These are phyloP conservation scores for Garrulus glandarius DNA, from an alignment of 2,797 vertebrate species.

Conservation along the genomic window DNA sequence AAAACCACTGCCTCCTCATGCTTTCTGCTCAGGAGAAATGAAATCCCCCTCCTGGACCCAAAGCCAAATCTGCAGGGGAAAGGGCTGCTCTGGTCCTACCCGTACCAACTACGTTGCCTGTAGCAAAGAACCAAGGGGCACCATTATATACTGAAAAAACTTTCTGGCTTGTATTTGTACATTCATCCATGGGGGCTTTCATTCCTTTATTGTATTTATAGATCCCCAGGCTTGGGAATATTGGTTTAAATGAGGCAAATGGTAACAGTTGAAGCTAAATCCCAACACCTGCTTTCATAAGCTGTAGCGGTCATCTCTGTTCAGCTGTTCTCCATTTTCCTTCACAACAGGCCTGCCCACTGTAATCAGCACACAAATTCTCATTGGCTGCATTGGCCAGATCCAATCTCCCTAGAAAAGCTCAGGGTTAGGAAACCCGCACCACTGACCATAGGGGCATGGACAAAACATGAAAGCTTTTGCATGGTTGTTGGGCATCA, in stretches of 20 bases:
- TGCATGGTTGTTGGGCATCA: neutral
- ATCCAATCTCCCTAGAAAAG: neutral
- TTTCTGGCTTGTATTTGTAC: neutral
- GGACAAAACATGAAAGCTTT: neutral
- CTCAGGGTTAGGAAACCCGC: neutral
- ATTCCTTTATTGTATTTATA: slow-evolving; percentile 17
- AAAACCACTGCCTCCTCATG: neutral
- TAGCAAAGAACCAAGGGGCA: neutral
- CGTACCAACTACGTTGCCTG: neutral
- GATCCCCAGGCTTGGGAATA: neutral
- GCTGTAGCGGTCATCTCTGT: slow-evolving; percentile 18
- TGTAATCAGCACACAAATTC: neutral
- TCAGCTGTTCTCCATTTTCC: slow-evolving; percentile 14
- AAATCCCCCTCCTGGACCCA: neutral
- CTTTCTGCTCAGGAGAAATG: neutral
- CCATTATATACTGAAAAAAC: neutral
- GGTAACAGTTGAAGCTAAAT: slow-evolving; percentile 19
- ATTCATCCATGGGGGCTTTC: neutral
- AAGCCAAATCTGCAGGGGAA: neutral
- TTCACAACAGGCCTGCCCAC: neutral
- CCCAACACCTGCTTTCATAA: slow-evolving; percentile 1
- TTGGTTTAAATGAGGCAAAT: neutral
- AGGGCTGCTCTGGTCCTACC: neutral
- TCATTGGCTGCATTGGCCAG: neutral
- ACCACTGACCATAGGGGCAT: neutral